Conservation (phyloP, 2,113 vertebrate genomes). For the Noturus placidus region DNA sequence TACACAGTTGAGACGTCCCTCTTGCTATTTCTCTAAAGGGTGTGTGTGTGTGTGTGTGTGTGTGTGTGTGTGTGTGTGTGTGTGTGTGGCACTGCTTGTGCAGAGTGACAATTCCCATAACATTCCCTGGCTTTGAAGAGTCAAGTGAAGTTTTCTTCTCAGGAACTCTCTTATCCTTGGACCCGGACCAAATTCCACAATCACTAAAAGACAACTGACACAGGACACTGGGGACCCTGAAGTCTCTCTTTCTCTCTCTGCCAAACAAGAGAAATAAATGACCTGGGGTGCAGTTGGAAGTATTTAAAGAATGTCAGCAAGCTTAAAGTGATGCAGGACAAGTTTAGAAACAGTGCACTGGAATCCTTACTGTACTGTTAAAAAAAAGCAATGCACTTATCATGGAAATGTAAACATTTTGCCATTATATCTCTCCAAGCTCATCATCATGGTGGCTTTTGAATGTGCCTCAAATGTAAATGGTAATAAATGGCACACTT, state of each 20-base stretch:
- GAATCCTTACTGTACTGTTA: neutral
- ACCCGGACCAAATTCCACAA: slow-evolving; percentile 78
- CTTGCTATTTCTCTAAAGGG: slow-evolving; percentile 48
- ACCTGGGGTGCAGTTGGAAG: slow-evolving; percentile 75
- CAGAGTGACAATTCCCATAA: slow-evolving; percentile 79
- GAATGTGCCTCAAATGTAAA: neutral
- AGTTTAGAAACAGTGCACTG: neutral
- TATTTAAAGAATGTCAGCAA: slow-evolving; percentile 68
- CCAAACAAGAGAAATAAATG: slow-evolving; percentile 74
- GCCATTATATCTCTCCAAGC: neutral
- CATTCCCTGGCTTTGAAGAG: slow-evolving; percentile 75
- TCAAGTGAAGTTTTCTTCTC: slow-evolving; percentile 75
- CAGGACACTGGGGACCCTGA: slow-evolving; percentile 76
- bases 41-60: slow-evolving; percentile 32
- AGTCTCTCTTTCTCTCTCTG: neutral
- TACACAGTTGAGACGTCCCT: slow-evolving; percentile 76
- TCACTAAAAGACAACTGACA: slow-evolving; percentile 75
- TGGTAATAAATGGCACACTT: too few relatives aligned
- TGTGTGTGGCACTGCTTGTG: slow-evolving; percentile 57
- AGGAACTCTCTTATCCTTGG: slow-evolving; percentile 89
- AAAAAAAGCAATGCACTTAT: neutral
- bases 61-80: slow-evolving; percentile 38
- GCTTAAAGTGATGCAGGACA: slow-evolving; percentile 68
- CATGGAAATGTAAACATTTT: neutral
- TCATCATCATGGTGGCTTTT: neutral